Conservation (phyloP, 2,113 vertebrate genomes). For the Megaleporinus macrocephalus region DNA sequence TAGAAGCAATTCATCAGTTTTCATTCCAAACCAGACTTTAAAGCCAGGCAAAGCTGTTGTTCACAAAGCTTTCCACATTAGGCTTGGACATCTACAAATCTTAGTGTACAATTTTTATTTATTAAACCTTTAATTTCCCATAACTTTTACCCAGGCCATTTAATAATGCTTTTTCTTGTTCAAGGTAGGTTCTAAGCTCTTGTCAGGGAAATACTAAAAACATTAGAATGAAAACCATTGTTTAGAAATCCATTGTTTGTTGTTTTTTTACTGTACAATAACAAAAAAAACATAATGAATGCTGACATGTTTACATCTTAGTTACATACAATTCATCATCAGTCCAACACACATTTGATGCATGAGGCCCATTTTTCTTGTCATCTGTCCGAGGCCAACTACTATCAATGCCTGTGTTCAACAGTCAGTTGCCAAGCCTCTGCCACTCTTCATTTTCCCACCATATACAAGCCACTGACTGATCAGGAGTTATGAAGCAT, state of each 20-base stretch:
- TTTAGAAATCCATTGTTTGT: too few species aligned
- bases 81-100: too few species aligned
- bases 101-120: too few species aligned
- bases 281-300: not conserved
- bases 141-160: too few species aligned
- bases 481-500: constrained; percentile 66
- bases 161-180: too few species aligned
- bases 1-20: too few species aligned
- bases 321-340: not conserved
- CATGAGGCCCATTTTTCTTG: constrained; percentile 28
- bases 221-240: not conserved
- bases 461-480: constrained; percentile 24
- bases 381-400: constrained; percentile 12
- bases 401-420: not conserved
- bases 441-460: constrained; percentile 27
- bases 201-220: not conserved
- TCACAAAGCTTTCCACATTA: too few species aligned
- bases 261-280: not conserved
- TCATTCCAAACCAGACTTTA: too few species aligned
- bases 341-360: not conserved
- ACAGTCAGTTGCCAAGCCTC: constrained; percentile 24
- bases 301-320: not conserved
- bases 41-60: too few species aligned
- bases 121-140: too few species aligned
- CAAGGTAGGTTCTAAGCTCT: not conserved